A percentile compares a stretch with the other conserved stretches of the same genome.
phyloP scores from a whole-genome alignment of 1,140 invertebrate species.

The Euwallacea fornicatus region DNA sequence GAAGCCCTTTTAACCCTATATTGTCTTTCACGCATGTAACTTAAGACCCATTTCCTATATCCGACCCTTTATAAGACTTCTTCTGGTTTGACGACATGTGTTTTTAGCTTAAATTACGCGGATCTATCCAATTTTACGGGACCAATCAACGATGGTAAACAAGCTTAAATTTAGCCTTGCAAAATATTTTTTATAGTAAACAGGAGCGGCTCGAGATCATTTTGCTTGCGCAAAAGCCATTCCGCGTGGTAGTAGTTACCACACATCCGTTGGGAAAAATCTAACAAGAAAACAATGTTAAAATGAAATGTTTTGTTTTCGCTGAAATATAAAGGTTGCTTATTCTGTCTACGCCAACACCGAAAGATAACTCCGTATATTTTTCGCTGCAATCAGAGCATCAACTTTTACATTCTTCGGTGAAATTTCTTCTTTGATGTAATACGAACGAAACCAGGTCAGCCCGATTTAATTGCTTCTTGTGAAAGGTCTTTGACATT shows the following conservation, averaged over 20 bases:
- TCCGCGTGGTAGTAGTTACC: too few species aligned
- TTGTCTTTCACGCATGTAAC: constrained; percentile 15
- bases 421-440: constrained; percentile 26
- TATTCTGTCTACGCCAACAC: background rate
- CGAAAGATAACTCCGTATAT: constrained; percentile 18
- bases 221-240: too few species aligned
- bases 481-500: constrained; percentile 23
- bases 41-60: constrained; percentile 23
- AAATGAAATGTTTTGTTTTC: too few species aligned
- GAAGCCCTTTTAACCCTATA: constrained; percentile 15
- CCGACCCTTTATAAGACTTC: constrained; percentile 16
- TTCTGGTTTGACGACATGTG: constrained; percentile 1
- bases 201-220: background rate
- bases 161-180: background rate
- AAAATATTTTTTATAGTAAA: background rate
- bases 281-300: constrained; percentile 1
- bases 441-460: constrained; percentile 27
- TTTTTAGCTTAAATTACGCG: background rate
- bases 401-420: constrained; percentile 27
- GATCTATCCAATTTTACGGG: too few species aligned
- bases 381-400: constrained; percentile 33
- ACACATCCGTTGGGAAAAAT: background rate
- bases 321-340: background rate
- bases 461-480: constrained; percentile 29
- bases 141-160: too few species aligned